Percentiles rank a stretch among this genome's conserved stretches.
Conservation (phyloP, 2,888 invertebrate genomes). For the Cephus spinipes region DNA sequence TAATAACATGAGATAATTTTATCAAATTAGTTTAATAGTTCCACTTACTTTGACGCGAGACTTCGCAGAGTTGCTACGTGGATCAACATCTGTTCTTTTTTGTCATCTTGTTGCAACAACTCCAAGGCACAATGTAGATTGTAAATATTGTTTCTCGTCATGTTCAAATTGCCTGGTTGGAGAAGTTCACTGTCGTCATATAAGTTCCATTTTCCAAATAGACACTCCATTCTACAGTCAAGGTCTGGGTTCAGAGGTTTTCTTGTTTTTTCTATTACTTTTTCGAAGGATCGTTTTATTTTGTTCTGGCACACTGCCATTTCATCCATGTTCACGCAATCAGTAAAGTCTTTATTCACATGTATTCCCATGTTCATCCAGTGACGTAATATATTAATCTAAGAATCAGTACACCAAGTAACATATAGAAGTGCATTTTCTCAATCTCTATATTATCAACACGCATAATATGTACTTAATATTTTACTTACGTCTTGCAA, state of each 20-base stretch:
- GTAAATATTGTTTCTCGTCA: conserved; percentile 49
- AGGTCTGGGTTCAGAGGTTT: conserved; percentile 60
- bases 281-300: conserved; percentile 65
- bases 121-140: conserved; percentile 69
- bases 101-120: conserved; percentile 61
- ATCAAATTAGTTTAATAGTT: conserved; percentile 1
- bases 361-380: conserved; percentile 77
- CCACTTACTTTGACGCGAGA: conserved; percentile 67
- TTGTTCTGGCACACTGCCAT: conserved; percentile 66
- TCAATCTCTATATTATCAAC: not conserved
- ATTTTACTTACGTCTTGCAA: conserved; percentile 70
- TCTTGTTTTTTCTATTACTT: conserved; percentile 66
- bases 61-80: conserved; percentile 67
- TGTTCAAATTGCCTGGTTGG: conserved; percentile 52
- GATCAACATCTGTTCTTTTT: conserved; percentile 55
- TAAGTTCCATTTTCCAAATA: conserved; percentile 58
- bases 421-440: conserved; percentile 7
- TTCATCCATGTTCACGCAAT: conserved; percentile 52
- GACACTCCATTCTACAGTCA: conserved; percentile 35
- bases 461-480: conserved; percentile 5
- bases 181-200: conserved; percentile 59
- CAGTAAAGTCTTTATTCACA: conserved; percentile 61
- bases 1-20: conserved; percentile 12
- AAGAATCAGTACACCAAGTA: conserved; percentile 31
- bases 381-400: conserved; percentile 82